Base-by-base conservation (phyloP, 2,888 invertebrate species). In the Crematogaster levior region DNA sequence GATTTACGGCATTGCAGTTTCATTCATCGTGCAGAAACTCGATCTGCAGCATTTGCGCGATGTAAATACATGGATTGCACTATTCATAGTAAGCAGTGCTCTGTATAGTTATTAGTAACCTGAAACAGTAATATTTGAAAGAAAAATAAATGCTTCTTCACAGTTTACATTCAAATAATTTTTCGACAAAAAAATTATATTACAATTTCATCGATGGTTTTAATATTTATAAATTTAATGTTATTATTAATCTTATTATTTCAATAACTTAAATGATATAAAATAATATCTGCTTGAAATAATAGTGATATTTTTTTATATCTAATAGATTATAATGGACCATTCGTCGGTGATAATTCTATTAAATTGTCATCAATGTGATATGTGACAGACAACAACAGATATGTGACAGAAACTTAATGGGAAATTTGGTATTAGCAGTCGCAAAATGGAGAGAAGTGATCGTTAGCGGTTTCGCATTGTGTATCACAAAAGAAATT, bases 391-490 rank as follows among this genome's bases (percentile, higher is more conserved):
- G n/a, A n/a, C n/a, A n/a, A n/a, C n/a, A 30, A 63, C 0, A 60
- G 10, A 63, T 40, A 21, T 40, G n/a, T 9, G 12, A 4, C n/a
- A 30, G n/a, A n/a, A 48, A 48, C 15, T 7, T 61, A 37, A 37
- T 21, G 10, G 58, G 27, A 58, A 72, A 15, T 56, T 72, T n/a
- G 6, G 27, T 27, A 15, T n/a, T 43, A 46, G 43, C 53, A 65
- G n/a, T 15, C 40, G 9, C 58, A n/a, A 73, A 58, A 73, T 73
- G 15, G 43, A 27, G 30, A 58, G 15, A 12, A 72, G 40, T 43
- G 43, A 58, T 72, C n/a, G n/a, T n/a, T n/a, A n/a, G n/a, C n/a
- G 43, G 43, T 73, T 58, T 56, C 15, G 51, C 34, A 68, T 68
- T 24, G 18, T 30, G 15, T 56, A 7, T 27, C 70, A 10, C 5